Conservation (phyloP, 2,797 vertebrate species). For the Gymnopithys bicolor region DNA sequence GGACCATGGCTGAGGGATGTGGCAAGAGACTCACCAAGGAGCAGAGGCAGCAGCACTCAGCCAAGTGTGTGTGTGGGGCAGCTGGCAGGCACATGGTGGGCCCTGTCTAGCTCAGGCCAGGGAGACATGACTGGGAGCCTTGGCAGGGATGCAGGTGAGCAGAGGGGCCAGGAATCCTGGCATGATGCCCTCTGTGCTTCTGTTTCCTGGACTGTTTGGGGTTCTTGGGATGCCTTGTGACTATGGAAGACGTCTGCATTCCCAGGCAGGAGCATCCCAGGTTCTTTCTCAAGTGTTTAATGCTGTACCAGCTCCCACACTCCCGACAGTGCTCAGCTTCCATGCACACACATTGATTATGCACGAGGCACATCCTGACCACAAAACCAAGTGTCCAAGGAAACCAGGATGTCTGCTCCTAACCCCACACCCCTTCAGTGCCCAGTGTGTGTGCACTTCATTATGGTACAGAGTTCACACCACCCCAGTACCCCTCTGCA, state of each 20-base stretch:
- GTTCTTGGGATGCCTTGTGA: background rate
- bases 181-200: background rate
- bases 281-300: background rate
- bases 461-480: rapidly evolving
- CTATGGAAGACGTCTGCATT: background rate
- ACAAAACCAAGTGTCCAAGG: background rate
- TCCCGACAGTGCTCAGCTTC: background rate
- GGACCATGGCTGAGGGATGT: background rate
- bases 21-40: background rate
- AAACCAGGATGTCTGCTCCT: background rate
- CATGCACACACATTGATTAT: background rate
- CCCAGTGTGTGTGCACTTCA: rapidly evolving
- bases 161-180: background rate
- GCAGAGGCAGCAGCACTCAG: rapidly evolving
- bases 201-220: background rate
- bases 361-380: background rate
- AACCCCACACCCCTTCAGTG: background rate
- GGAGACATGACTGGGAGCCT: rapidly evolving
- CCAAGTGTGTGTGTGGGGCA: background rate
- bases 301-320: background rate
- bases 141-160: background rate
- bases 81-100: rapidly evolving
- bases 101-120: background rate
- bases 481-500: background rate
- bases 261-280: background rate